Evolutionary conservation across 2,888 invertebrate species (phyloP), one percentile per base, ranked within the genome.

Genomic region (Microctonus aethiopoides): DNA sequence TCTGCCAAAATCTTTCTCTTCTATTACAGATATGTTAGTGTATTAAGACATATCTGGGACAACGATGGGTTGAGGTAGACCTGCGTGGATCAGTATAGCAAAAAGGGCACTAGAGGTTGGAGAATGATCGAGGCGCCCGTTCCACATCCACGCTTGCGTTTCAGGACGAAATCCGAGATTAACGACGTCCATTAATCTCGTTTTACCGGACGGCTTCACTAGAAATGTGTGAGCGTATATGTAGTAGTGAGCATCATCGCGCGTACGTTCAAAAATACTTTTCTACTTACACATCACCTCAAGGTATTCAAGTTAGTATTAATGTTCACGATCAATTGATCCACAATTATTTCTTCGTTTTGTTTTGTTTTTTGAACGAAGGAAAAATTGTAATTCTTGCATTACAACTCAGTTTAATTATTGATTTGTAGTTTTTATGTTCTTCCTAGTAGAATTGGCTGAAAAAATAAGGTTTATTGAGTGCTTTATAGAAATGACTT

Each of bases 61-160:
- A 63, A 66, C 67, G 66, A 73, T 66, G 69, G 72, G 66, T 36
- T 56, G 71, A 68, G 72, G 66, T 36, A 56, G 71, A 68, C 61
- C 69, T 71, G 69, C 70, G 73, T 16, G 20, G 36, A 57, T 52
- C 24, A 32, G 36, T 56, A 24, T 2, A 34, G 46, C 32, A 2
- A 72, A 69, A 67, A 71, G 63, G 41, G 24, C 22, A n/a, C 16
- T n/a, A 7, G 57, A 61, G 41, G 32, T 41, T n/a, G 13, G 41
- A 41, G 46, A 32, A 64, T 54, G 54, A 64, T 51, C 52, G 29
- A 64, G 24, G 34, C 54, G 29, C 16, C 16, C 64, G 52, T 64
- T 64, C 36, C 34, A 51, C 54, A 64, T 64, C 51, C 52, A 1
- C 46, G n/a, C n/a, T n/a, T n/a, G 46, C 46, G 67, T 59, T 51